Conservation (phyloP, 2,113 vertebrate genomes). For the Calidris pugnax region DNA sequence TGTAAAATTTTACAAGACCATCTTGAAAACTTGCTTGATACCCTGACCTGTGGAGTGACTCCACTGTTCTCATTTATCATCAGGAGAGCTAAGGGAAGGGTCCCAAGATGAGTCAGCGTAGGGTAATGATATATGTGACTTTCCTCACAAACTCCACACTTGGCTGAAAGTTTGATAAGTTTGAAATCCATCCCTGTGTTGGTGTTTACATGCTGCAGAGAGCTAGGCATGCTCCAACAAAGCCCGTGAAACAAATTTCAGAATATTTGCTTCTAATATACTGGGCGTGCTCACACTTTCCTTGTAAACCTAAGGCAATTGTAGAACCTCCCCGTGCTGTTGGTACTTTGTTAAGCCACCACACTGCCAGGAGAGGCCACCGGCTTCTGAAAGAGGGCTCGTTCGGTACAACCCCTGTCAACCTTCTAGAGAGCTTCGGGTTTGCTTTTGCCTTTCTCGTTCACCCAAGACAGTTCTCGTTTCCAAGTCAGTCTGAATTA, state of each 20-base stretch:
- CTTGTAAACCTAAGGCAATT: background rate
- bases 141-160: background rate
- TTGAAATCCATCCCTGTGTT: background rate
- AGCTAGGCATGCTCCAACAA: background rate
- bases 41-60: background rate
- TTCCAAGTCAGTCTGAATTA: background rate
- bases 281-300: background rate
- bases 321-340: background rate
- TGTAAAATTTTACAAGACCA: background rate
- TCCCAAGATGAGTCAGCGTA: background rate
- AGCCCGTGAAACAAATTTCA: background rate
- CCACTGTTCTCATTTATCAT: background rate
- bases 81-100: background rate
- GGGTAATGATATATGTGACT: background rate
- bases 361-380: background rate
- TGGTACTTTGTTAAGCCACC: background rate
- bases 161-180: background rate
- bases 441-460: background rate
- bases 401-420: background rate
- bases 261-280: background rate
- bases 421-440: background rate
- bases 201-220: background rate
- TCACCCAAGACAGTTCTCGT: background rate
- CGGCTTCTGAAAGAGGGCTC: background rate
- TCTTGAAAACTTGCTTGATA: background rate